Evolutionary conservation across 2,113 vertebrate genomes (phyloP).

Genomic region (Lepidothrix coronata): DNA sequence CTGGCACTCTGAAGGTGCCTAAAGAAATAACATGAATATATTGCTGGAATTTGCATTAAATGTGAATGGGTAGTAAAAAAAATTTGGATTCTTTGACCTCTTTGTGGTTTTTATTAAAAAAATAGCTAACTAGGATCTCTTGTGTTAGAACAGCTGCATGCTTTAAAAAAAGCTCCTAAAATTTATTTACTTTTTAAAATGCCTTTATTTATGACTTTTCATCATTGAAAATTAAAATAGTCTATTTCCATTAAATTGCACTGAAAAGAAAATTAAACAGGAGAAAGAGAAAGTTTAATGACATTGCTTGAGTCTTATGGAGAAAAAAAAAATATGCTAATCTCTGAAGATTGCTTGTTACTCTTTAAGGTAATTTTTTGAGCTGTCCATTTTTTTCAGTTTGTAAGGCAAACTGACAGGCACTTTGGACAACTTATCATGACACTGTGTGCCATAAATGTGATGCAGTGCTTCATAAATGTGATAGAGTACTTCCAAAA

Average conservation of each 20-base stretch:
- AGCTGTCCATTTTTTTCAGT: slow-evolving; percentile 29
- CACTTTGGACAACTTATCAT: slow-evolving; percentile 63
- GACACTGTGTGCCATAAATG: slow-evolving; percentile 60
- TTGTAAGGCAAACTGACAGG: slow-evolving; percentile 53
- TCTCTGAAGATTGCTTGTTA: not conserved
- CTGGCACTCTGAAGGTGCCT: slow-evolving; percentile 33
- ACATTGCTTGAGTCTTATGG: not conserved
- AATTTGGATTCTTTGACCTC: slow-evolving; percentile 13
- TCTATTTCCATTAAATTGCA: slow-evolving; percentile 4
- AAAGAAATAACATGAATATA: slow-evolving; percentile 34
- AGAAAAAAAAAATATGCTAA: not conserved
- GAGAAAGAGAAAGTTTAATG: not conserved
- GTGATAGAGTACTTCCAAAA: slow-evolving; percentile 66
- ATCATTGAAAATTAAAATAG: slow-evolving; percentile 16
- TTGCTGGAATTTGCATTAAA: slow-evolving; percentile 57
- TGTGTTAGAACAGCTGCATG: slow-evolving; percentile 44
- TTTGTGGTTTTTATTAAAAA: slow-evolving; percentile 38
- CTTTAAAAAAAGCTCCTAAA: slow-evolving; percentile 27
- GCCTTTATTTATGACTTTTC: slow-evolving; percentile 35
- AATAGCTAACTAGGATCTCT: not conserved
- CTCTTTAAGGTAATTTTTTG: not conserved
- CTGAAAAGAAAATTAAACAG: not conserved
- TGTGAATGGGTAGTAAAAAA: slow-evolving; percentile 29
- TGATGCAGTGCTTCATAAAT: slow-evolving; percentile 64
- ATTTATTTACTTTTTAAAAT: slow-evolving; percentile 25